Base-by-base conservation (phyloP, 2,888 invertebrate species). In the Neoscelio sp. region DNA sequence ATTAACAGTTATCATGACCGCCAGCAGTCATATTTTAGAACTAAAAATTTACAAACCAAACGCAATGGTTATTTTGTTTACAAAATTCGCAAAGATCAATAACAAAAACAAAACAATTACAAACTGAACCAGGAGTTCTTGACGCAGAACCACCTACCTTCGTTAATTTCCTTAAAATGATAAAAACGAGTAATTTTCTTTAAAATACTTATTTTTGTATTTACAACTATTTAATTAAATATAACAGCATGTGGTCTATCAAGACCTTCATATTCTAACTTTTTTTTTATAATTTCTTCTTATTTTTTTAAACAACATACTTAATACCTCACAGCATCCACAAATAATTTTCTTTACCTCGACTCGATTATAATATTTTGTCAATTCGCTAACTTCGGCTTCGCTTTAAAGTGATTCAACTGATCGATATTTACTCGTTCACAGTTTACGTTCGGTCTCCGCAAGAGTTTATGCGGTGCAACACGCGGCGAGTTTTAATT, bases 401-500 rank as follows among this genome's bases (percentile, higher is more conserved):
- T 26, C 18, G 10, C n/a, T 42, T 50, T 42, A 35, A 67, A 54
- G 23, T 56, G 56, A 56, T 46, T 68, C 23, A 46, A 48, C 10
- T 38, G 58, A 50, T 58, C 50, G 62, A 52, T 52, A 52, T 62
- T 42, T 42, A 42, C 33, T 40, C 15, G 30, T 17, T 15, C n/a
- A 13, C n/a, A 46, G 64, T 56, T 67, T 38, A 50, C 42, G 20
- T 54, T 38, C 30, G 67, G n/a, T 40, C 38, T n/a, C 35, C 18
- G 33, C 28, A 12, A 46, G 46, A 56, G 33, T 33, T 30, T 70
- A 70, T 56, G 17, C 48, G 64, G 28, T 48, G 74, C 35, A 58
- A 71, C 64, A 54, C 58, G 48, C 54, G 58, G 48, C 44, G 18
- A 84, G 82, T 87, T 86, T 87, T 87, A 87, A 87, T 87, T 87